Evolutionary conservation across 2,888 invertebrate genomes (phyloP), one percentile per base, ranked within the genome.

Genomic region (Brenthis ino): DNA sequence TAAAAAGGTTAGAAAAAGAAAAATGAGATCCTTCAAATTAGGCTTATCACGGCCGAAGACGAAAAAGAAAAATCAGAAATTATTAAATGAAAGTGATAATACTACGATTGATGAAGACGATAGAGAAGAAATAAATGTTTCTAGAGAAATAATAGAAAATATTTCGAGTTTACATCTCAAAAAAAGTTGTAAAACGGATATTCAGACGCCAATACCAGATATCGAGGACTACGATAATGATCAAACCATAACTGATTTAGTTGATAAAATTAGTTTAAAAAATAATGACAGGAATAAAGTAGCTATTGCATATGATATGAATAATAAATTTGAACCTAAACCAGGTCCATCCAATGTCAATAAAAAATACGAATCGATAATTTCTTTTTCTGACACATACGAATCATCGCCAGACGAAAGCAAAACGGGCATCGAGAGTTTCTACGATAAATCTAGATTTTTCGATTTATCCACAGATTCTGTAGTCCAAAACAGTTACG

Each of bases 1-100:
- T 0, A 92, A 91, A 69, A 92, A 91, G 81, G 88, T 89, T 1
- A 82, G 89, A 70, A 93, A 93, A 85, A 87, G 92, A 82, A 93
- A 89, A 83, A 87, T 86, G 86, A 82, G 88, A 76, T 77, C 88
- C 5, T 83, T 93, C 16, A 89, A 89, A 80, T 77, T 93, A 47
- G 93, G 93, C 6, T 79, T 93, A 63, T 88, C 93, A 2, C 85
- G 82, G 72, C 88, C 90, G 53, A 88, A 86, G 75, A 76, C 75
- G 65, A 88, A 85, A 74, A 63, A 53, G 37, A 63, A 63, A 24
- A 53, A n/a, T n/a, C n/a, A 51, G 6, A 51, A n/a, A 51, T 51
- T 51, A n/a, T 51, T 67, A 43, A 56, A 56, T 16, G 71, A 74
- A 67, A 71, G 77, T 57, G 50, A 58, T 48, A 68, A 73, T 20